A percentile compares a stretch with the other conserved stretches of the same genome.
These are phyloP conservation scores for Raphicerus campestris DNA, from an alignment of 2,113 vertebrate genomes.

Conservation along the genomic window DNA sequence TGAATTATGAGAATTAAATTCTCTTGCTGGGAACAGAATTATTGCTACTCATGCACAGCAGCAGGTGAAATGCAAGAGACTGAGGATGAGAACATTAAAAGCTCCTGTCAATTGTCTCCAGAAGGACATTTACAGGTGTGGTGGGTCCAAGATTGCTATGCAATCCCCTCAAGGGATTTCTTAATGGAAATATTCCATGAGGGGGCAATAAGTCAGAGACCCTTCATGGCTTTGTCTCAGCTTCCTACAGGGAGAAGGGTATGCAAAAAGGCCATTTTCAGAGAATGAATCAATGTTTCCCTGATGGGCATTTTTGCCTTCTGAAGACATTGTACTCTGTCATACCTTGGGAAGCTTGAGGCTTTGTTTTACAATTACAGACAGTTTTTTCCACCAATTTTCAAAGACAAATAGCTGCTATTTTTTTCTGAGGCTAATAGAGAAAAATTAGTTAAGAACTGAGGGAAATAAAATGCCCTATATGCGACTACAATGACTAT, in stretches of 20 bases:
- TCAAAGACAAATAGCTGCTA: background rate
- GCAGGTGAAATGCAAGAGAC: background rate
- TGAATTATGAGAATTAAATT: background rate
- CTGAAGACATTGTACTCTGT: background rate
- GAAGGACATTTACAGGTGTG: background rate
- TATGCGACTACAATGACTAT: background rate
- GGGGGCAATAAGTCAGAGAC: background rate
- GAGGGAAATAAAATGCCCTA: background rate
- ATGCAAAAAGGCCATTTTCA: background rate
- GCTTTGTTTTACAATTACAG: background rate
- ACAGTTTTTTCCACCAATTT: background rate
- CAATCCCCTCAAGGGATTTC: background rate
- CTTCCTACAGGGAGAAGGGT: background rate
- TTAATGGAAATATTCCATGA: background rate
- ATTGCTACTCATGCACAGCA: too few species aligned
- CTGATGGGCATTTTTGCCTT: background rate
- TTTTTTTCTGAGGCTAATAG: background rate
- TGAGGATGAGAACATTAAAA: background rate
- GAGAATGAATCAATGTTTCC: background rate
- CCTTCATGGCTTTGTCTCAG: background rate
- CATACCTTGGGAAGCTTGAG: background rate
- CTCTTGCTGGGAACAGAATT: background rate
- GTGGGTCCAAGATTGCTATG: background rate
- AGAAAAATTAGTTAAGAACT: slow-evolving; percentile 22
- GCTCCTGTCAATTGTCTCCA: background rate